These are phyloP conservation scores for Linepithema humile DNA, from an alignment of 1,140 invertebrate genomes.

Conservation along the genomic window DNA sequence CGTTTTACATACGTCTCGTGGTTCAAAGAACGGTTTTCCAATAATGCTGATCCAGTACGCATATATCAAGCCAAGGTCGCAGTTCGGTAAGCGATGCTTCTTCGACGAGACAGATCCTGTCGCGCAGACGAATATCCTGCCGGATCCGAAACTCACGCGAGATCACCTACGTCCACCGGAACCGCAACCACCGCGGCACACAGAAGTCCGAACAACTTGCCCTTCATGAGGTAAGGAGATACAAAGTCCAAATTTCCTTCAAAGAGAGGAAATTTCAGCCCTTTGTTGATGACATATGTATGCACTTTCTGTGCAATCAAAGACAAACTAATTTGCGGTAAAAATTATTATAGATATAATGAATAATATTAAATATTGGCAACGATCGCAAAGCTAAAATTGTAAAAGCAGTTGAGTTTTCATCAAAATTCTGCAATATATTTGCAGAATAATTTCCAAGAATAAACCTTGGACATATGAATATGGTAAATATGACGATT, in stretches of 20 bases:
- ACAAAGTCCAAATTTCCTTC: not conserved
- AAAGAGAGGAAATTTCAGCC: no score
- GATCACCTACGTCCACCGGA: constrained; percentile 89
- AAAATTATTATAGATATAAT: no score
- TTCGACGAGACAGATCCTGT: constrained; percentile 90
- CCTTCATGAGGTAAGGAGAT: constrained; percentile 85
- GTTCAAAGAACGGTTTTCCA: not conserved
- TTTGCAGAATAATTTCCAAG: constrained; percentile 1
- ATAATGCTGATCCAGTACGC: constrained; percentile 86
- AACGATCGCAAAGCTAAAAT: not conserved
- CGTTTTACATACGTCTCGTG: not conserved
- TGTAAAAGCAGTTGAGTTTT: constrained; percentile 6
- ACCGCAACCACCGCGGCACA: constrained; percentile 85
- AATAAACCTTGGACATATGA: constrained; percentile 2
- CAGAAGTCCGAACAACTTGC: constrained; percentile 87
- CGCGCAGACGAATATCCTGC: constrained; percentile 88
- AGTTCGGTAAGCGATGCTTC: constrained; percentile 89
- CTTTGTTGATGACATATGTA: no score
- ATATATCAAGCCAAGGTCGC: constrained; percentile 87
- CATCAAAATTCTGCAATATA: not conserved
- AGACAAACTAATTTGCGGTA: no score
- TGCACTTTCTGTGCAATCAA: no score
- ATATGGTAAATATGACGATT: not conserved
- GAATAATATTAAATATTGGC: no score
- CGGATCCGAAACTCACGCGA: constrained; percentile 87